These are phyloP conservation scores for Tinea semifulvella DNA, from an alignment of 2,888 invertebrate species.

Conservation along the genomic window DNA sequence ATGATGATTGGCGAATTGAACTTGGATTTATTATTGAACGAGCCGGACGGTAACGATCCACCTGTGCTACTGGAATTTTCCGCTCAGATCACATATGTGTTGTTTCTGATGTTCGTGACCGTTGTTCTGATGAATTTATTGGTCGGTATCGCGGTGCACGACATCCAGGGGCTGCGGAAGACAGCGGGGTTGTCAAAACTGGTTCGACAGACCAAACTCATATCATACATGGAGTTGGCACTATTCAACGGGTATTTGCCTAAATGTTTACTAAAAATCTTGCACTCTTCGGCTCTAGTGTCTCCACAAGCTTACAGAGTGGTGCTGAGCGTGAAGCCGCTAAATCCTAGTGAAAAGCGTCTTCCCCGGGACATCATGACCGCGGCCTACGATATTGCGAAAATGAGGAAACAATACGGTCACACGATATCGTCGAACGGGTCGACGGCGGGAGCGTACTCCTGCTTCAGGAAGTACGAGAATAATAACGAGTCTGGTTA, in stretches of 20 bases:
- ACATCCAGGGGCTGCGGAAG: slow-evolving; percentile 86
- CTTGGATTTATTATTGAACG: slow-evolving; percentile 77
- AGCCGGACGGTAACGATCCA: slow-evolving; percentile 79
- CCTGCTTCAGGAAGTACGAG: slow-evolving; percentile 72
- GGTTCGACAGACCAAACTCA: slow-evolving; percentile 86
- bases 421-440: slow-evolving; percentile 74
- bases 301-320: slow-evolving; percentile 85
- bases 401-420: slow-evolving; percentile 75
- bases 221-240: slow-evolving; percentile 85
- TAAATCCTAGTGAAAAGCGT: slow-evolving; percentile 84
- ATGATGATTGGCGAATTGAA: slow-evolving; percentile 92
- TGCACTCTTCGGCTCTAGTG: slow-evolving; percentile 81
- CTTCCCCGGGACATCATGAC: slow-evolving; percentile 81
- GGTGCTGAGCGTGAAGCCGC: slow-evolving; percentile 82
- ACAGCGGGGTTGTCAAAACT: slow-evolving; percentile 85
- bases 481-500: slow-evolving; percentile 66
- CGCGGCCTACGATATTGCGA: slow-evolving; percentile 83
- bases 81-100: slow-evolving; percentile 82
- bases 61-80: slow-evolving; percentile 81
- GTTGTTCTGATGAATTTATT: slow-evolving; percentile 87
- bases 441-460: slow-evolving; percentile 69
- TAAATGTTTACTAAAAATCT: slow-evolving; percentile 74
- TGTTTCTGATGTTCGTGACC: slow-evolving; percentile 84
- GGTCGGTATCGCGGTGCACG: slow-evolving; percentile 88
- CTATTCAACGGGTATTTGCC: slow-evolving; percentile 83